Conservation (phyloP, 2,113 vertebrate species). For the Tyto alba region DNA sequence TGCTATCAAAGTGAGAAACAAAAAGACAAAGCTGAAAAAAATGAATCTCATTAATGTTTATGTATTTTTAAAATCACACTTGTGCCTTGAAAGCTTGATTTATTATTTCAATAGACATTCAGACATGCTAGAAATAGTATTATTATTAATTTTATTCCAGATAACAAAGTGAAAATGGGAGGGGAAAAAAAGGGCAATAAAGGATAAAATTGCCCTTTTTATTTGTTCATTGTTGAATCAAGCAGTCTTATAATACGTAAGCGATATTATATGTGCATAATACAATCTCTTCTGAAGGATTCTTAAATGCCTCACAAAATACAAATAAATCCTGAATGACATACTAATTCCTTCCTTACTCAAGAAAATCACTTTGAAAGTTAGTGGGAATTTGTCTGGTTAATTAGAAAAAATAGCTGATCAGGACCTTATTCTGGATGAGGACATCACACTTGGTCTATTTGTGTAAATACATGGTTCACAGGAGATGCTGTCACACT, state of each 20-base stretch:
- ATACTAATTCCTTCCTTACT: background rate
- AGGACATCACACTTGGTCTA: background rate
- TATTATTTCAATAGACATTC: conserved; percentile 40
- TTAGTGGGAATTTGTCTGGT: background rate
- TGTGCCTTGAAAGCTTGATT: conserved; percentile 2
- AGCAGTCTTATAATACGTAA: background rate
- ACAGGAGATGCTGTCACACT: background rate
- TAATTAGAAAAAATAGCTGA: background rate
- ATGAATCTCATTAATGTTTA: conserved; percentile 47
- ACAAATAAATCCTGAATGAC: background rate
- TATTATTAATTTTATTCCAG: conserved; percentile 20
- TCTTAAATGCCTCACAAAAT: background rate
- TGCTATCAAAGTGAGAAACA: conserved; percentile 22
- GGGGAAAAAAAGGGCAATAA: background rate
- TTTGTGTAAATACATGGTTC: background rate
- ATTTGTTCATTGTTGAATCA: background rate
- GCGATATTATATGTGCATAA: background rate
- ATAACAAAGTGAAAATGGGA: background rate
- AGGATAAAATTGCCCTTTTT: conserved; percentile 1
- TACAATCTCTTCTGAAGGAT: background rate
- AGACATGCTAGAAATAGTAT: background rate
- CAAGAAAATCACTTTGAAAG: background rate
- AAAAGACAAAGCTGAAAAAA: conserved; percentile 34
- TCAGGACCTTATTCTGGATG: background rate
- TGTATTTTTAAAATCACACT: conserved; percentile 53